These are phyloP conservation scores for Parochlus steinenii DNA, from an alignment of 2,888 invertebrate species.

Conservation along the genomic window DNA sequence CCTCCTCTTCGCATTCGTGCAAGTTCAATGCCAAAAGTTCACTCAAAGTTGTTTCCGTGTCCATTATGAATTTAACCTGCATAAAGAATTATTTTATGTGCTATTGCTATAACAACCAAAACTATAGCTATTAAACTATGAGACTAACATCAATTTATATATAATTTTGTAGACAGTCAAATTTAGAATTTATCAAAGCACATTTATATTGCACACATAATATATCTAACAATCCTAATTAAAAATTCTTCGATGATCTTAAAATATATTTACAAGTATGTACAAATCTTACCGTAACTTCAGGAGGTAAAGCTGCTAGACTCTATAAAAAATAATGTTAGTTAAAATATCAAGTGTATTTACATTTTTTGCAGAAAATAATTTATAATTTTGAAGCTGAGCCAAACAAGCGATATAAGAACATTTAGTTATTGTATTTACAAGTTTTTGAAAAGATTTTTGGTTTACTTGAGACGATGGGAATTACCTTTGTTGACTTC, in stretches of 20 bases:
- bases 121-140: background rate
- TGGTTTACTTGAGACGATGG: background rate
- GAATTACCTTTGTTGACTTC: slow-evolving; percentile 76
- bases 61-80: slow-evolving; percentile 88
- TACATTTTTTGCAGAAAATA: background rate
- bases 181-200: too few relatives aligned
- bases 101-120: background rate
- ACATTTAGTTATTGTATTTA: too few relatives aligned
- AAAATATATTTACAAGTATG: background rate
- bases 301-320: slow-evolving; percentile 63
- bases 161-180: background rate
- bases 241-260: slow-evolving; percentile 1
- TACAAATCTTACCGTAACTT: slow-evolving; percentile 54
- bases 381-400: background rate
- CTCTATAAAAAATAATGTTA: slow-evolving; percentile 49
- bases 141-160: background rate
- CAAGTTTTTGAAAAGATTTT: too few relatives aligned
- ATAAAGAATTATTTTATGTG: slow-evolving; percentile 6
- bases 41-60: slow-evolving; percentile 76
- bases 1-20: slow-evolving; percentile 95
- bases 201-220: slow-evolving; percentile 3
- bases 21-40: slow-evolving; percentile 81
- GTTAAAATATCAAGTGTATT: background rate
- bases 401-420: too few relatives aligned
- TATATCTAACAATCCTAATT: background rate